Base-by-base conservation (phyloP, 2,113 vertebrate genomes). In the Channa maculata region DNA sequence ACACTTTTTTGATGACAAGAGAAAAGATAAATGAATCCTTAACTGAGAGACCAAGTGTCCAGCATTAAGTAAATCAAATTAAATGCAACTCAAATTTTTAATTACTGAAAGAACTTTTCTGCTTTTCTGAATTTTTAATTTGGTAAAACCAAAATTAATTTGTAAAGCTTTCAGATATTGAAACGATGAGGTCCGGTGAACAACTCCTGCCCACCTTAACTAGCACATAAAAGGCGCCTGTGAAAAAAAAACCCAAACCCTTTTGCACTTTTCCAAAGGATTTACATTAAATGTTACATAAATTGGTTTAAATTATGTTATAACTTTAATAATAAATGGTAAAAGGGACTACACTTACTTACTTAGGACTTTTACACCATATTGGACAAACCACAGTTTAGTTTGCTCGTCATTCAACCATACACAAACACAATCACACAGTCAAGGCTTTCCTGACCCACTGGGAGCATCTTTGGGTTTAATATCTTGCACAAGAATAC, bases 11-110 rank as follows among this genome's bases (percentile, higher is more conserved):
- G 50, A 80, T 72, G 67, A 71, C 72, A 75, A 66, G 60, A 58
- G 51, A 24, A 10, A 45, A 65, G 60, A 82, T 63, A 38, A 79
- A 89, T 65, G 37, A 82, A 76, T 65, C 36, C 54, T 49, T 59
- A 68, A 57, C 75, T 10, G 14, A 58, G 58, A 45, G 33, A 50
- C 2, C 45, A 66, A 69, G 62, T 41, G 53, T 63, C 41, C 41
- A 63, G 36, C 46, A 24, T 68, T 52, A 33, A 4, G n/a, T n/a
- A 33, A 57, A 52, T 68, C 10, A 50, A 78, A 85, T 55, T 5
- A 70, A 73, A 80, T 57, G 39, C 24, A 55, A 84, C 77, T 50
- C 3, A 38, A n/a, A 14, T 61, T 13, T 45, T 14, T 60, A 41
- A 68, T 67, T 5, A 60, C 6, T 41, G 6, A 5, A 41, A 41